phyloP scores from a whole-genome alignment of 1,140 invertebrate species.

The Nasonia vitripennis region DNA sequence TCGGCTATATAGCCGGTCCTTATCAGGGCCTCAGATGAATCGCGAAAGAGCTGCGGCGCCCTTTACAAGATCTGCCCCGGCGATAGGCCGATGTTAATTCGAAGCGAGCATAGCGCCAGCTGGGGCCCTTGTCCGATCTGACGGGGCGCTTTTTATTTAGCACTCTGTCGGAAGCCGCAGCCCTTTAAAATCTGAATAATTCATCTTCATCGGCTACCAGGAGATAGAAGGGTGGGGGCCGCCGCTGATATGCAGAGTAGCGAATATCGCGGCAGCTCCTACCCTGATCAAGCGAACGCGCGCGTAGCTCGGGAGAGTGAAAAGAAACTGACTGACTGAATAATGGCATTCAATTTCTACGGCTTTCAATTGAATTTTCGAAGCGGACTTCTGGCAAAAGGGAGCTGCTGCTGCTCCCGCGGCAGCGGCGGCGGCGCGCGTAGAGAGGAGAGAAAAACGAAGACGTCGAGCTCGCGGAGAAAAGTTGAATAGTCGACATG shows the following conservation, averaged over 20 bases:
- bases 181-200: slow-evolving; percentile 41
- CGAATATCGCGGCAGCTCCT: no score
- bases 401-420: neutral
- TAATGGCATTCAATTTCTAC: slow-evolving; percentile 38
- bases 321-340: slow-evolving; percentile 7
- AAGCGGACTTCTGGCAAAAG: neutral
- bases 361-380: slow-evolving; percentile 36
- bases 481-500: slow-evolving; percentile 46
- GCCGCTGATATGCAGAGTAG: neutral
- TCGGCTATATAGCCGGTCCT: neutral
- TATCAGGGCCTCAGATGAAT: slow-evolving; percentile 23
- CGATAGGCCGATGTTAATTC: slow-evolving; percentile 53
- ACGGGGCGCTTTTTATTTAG: slow-evolving; percentile 58
- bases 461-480: slow-evolving; percentile 3
- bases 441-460: neutral
- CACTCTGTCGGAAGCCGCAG: neutral
- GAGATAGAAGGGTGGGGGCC: no score
- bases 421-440: no score
- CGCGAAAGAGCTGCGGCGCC: neutral
- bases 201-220: neutral
- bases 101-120: slow-evolving; percentile 45
- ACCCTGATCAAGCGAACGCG: neutral
- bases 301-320: neutral
- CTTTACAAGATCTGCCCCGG: slow-evolving; percentile 28
- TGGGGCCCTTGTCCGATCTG: slow-evolving; percentile 54